Percentiles rank a stretch among this genome's conserved stretches.
Evolutionary conservation across 2,797 vertebrate genomes (phyloP).

Genomic region (Aldrovandia affinis): DNA sequence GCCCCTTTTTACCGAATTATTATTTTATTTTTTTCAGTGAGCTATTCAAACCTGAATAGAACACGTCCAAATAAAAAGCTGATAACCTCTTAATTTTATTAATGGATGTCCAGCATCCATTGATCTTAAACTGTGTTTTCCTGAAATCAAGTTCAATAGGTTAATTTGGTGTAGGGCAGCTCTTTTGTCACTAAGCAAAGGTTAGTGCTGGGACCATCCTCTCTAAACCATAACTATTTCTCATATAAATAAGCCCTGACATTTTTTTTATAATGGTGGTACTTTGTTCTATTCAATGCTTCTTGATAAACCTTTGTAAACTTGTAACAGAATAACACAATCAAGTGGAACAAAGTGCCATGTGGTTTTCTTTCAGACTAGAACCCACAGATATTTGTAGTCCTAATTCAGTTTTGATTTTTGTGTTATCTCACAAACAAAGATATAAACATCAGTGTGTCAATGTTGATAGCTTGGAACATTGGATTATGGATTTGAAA

Average conservation of each 20-base stretch:
- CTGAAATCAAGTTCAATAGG: not conserved
- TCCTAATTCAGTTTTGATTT: not conserved
- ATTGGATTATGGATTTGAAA: not conserved
- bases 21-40: too few relatives aligned
- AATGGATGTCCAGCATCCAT: not conserved
- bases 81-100: not conserved
- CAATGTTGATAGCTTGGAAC: not conserved
- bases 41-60: not conserved
- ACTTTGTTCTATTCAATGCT: not conserved
- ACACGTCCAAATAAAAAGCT: not conserved
- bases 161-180: not conserved
- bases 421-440: not conserved
- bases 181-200: not conserved
- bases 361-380: not conserved
- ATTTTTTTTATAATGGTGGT: not conserved
- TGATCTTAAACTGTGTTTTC: not conserved
- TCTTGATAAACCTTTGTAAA: not conserved
- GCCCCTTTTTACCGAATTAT: too few relatives aligned
- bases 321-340: not conserved
- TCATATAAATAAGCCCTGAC: not conserved
- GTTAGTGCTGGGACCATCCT: not conserved
- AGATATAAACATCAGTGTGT: not conserved
- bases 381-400: not conserved
- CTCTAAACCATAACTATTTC: too few relatives aligned
- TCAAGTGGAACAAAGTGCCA: not conserved